Conservation (phyloP, 2,797 vertebrate species). For the Myoxocephalus aenaeus region DNA sequence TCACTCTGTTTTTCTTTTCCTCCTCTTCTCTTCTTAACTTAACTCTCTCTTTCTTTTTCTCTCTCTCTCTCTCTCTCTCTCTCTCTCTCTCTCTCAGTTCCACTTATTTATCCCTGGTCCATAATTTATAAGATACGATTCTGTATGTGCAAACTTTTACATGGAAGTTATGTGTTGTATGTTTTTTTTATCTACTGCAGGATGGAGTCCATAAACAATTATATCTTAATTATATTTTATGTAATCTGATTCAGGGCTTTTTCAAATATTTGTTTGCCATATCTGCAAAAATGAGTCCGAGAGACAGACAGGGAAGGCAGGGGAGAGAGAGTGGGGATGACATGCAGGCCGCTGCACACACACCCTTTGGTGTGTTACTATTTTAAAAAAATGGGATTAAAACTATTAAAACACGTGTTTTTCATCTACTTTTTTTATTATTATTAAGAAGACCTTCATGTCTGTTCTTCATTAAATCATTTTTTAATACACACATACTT, state of each 20-base stretch:
- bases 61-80: too few species aligned
- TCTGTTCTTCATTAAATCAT: not conserved
- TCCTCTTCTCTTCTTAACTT: not conserved
- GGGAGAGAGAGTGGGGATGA: too few species aligned
- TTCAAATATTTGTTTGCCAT: not conserved
- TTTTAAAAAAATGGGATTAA: not conserved
- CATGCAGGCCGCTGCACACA: not conserved
- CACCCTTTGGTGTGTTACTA: not conserved
- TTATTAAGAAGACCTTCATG: not conserved
- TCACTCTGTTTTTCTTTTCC: too few species aligned
- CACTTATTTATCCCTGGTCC: not conserved
- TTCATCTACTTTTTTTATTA: not conserved
- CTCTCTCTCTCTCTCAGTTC: too few species aligned
- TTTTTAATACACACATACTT: conserved; percentile 13
- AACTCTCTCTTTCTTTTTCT: too few species aligned
- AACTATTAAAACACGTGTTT: not conserved
- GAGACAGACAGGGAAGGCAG: not conserved
- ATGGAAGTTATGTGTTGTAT: not conserved
- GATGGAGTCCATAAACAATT: not conserved
- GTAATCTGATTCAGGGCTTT: not conserved
- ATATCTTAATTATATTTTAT: not conserved
- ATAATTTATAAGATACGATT: too few species aligned
- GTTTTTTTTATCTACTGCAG: not conserved
- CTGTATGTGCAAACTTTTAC: not conserved
- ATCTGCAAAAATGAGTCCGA: not conserved